phyloP scores from a whole-genome alignment of 2,113 vertebrate genomes.

The Cochlearius cochlearius region DNA sequence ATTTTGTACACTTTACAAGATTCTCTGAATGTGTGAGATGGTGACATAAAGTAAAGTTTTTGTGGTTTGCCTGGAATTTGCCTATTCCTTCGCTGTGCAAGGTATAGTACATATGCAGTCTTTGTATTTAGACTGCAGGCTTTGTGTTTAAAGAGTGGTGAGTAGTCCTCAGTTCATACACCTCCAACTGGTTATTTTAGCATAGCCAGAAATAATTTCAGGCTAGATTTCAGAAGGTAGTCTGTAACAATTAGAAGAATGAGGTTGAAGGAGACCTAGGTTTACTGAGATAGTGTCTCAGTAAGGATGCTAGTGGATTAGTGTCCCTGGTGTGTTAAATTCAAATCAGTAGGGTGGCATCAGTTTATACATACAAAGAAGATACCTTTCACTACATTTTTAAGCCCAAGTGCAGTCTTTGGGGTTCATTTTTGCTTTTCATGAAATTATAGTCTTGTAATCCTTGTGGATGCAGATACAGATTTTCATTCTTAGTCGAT shows the following conservation, averaged over 20 bases:
- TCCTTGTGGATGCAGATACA: neutral
- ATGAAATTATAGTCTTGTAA: neutral
- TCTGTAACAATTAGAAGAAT: neutral
- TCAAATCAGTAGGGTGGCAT: neutral
- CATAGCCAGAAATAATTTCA: neutral
- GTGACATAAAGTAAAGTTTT: neutral
- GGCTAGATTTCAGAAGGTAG: neutral
- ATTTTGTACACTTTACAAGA: neutral
- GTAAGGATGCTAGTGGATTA: neutral
- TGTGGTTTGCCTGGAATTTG: neutral
- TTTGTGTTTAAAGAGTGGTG: neutral
- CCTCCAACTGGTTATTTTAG: neutral
- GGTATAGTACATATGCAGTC: neutral
- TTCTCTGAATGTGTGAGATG: neutral
- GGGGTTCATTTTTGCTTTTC: neutral
- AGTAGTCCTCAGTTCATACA: neutral
- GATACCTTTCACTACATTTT: neutral
- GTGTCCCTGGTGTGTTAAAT: neutral
- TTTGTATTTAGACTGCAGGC: neutral
- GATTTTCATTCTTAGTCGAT: neutral
- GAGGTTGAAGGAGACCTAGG: neutral
- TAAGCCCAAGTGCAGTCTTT: neutral
- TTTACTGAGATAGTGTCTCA: neutral
- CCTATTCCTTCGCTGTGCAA: neutral
- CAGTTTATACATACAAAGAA: neutral